Percentiles rank a stretch among this genome's conserved stretches.
phyloP scores from a whole-genome alignment of 2,797 vertebrate species.

The Pempheris klunzingeri region DNA sequence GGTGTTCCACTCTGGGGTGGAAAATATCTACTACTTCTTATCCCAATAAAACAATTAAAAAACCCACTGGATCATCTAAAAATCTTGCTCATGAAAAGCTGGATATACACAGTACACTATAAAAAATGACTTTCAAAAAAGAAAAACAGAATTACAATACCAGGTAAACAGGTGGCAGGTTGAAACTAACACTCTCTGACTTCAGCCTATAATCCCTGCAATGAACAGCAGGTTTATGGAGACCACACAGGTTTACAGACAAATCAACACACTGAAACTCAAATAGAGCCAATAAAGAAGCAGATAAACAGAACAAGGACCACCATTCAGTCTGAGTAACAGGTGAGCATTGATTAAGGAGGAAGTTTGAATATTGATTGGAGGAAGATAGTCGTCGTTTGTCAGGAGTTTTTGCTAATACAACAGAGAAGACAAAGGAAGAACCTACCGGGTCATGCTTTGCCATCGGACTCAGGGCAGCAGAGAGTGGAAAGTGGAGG shows the following conservation, averaged over 20 bases:
- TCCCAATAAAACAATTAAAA: neutral
- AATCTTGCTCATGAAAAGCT: neutral
- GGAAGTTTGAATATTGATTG: conserved; percentile 2
- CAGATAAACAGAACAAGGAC: conserved; percentile 10
- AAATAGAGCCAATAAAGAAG: conserved; percentile 21
- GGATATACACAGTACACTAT: neutral
- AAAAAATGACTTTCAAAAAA: too few relatives aligned
- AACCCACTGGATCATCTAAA: neutral
- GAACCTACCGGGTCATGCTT: conserved; percentile 76
- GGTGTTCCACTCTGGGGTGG: too few relatives aligned
- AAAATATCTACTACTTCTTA: neutral
- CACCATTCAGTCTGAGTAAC: conserved; percentile 1
- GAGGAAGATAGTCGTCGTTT: too few relatives aligned
- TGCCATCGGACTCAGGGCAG: conserved; percentile 72
- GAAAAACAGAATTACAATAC: neutral
- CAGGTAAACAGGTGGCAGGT: neutral
- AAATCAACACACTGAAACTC: conserved; percentile 17
- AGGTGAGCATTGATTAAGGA: conserved; percentile 4
- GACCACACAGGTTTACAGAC: neutral
- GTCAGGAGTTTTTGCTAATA: neutral
- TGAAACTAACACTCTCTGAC: conserved; percentile 6
- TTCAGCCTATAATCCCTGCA: neutral
- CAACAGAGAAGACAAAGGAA: conserved; percentile 26
- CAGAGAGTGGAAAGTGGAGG: conserved; percentile 40
- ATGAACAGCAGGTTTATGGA: neutral